Evolutionary conservation across 92 coral and sea anemone species (phyloP).

Genomic region (Blastomussa wellsi): DNA sequence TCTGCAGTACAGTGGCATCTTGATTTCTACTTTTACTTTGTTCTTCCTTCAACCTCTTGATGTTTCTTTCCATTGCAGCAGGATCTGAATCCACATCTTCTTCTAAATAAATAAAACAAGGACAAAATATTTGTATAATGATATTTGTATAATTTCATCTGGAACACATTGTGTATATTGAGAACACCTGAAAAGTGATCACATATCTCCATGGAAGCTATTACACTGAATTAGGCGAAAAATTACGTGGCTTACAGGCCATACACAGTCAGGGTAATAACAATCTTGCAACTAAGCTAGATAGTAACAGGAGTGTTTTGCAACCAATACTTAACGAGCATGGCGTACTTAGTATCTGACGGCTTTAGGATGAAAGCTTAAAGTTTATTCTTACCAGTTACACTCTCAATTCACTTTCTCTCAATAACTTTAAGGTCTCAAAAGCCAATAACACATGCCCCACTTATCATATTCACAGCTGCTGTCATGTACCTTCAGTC

Average conservation of each 20-base stretch:
- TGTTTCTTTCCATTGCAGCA: slow-evolving; percentile 26
- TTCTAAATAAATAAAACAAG: neutral
- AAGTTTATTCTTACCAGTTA: no score
- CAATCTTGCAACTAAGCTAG: slow-evolving; percentile 19
- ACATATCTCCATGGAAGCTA: neutral
- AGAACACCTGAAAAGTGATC: slow-evolving; percentile 3
- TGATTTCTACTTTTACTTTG: slow-evolving; percentile 30
- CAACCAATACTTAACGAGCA: slow-evolving; percentile 18
- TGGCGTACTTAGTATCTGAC: no score
- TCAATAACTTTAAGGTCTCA: no score
- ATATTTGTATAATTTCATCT: neutral
- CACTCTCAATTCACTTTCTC: no score
- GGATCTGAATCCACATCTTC: slow-evolving; percentile 25
- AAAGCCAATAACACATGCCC: no score
- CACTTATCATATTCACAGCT: no score
- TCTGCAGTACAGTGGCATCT: slow-evolving; percentile 11
- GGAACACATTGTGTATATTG: slow-evolving; percentile 6
- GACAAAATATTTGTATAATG: slow-evolving; percentile 2
- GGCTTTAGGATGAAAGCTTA: no score
- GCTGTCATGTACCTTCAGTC: no score
- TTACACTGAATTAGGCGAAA: neutral
- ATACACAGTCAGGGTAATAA: slow-evolving; percentile 4
- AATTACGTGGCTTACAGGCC: slow-evolving; percentile 4
- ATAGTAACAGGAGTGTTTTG: slow-evolving; percentile 5
- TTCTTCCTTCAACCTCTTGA: slow-evolving; percentile 27